Evolutionary conservation across 2,888 invertebrate species (phyloP), one percentile per base, ranked within the genome.

Genomic region (Melanargia galathea): DNA sequence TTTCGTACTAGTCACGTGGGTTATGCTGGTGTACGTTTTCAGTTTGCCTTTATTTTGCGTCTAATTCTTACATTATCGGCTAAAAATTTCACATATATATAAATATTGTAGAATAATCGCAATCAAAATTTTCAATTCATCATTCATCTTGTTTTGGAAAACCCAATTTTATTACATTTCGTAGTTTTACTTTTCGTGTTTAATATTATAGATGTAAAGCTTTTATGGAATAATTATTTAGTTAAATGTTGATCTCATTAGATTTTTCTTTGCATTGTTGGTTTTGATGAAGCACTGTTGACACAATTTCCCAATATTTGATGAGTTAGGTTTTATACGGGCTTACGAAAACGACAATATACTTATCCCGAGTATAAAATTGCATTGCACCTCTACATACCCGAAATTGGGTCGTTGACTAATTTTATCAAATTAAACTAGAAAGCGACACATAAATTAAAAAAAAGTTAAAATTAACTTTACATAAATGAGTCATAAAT

Each of bases 1-100:
- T 52, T 60, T 63, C 48, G 45, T 60, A 55, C 58, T 45, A 64
- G 60, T 66, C 60, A 64, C 68, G 57, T 68, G 74, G 81, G 77
- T 78, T 71, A 77, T 79, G 83, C 83, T 79, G 77, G 78, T 80
- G 79, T 72, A 73, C 75, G 69, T 70, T 70, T 68, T 74, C n/a
- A n/a, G 43, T 54, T 70, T 73, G 67, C 61, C 54, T 65, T n/a
- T 65, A 61, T 68, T 64, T 67, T 55, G 60, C 55, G 52, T 63
- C 60, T 60, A 45, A 43, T 60, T 24, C 26, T 40, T 40, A 54
- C 54, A 20, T 43, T 18, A 70, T 69, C 55, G 70, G 67, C 67
- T 64, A 64, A 55, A 45, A 60, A 63, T 56, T 60, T 64, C 59
- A 61, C 49, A 16, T 49, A 43, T n/a, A n/a, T n/a, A 22, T 18